A percentile compares a stretch with the other conserved stretches of the same genome.
Evolutionary conservation across 2,888 invertebrate genomes (phyloP).

Genomic region (Netelia fuscicornis): DNA sequence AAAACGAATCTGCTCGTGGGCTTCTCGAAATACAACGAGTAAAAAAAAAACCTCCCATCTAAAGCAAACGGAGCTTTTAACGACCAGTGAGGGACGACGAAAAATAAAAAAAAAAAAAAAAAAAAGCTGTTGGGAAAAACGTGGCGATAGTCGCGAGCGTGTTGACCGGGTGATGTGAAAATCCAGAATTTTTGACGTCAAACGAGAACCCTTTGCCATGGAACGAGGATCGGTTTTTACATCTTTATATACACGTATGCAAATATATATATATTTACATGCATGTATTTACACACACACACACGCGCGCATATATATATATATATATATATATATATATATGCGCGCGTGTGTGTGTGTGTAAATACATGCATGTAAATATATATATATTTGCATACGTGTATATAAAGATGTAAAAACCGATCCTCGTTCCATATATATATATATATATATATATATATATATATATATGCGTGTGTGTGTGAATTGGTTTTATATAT

Average conservation of each 20-base stretch:
- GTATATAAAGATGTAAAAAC: too few species aligned
- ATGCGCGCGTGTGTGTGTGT: too few species aligned
- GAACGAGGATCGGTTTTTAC: neutral
- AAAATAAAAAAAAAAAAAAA: neutral
- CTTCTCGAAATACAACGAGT: neutral
- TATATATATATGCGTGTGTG: too few species aligned
- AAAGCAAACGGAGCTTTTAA: constrained; percentile 2
- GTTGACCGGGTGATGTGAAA: neutral
- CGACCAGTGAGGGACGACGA: neutral
- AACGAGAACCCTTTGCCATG: neutral
- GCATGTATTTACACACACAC: too few species aligned
- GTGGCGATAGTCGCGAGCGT: neutral
- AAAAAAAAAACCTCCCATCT: constrained; percentile 14
- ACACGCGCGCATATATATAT: too few species aligned
- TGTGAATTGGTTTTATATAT: too few species aligned
- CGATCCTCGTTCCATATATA: too few species aligned
- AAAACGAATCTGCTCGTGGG: constrained; percentile 19
- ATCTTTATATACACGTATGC: constrained; percentile 12
- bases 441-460: constrained; percentile 15
- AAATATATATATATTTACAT: constrained; percentile 5
- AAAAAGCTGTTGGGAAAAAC: neutral
- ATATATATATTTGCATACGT: too few species aligned
- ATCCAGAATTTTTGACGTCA: neutral
- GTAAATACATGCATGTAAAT: too few species aligned
- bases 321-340: too few species aligned